Percentiles rank a stretch among this genome's conserved stretches.
Evolutionary conservation across 2,797 vertebrate species (phyloP).

Genomic region (Cryptoprocta ferox): DNA sequence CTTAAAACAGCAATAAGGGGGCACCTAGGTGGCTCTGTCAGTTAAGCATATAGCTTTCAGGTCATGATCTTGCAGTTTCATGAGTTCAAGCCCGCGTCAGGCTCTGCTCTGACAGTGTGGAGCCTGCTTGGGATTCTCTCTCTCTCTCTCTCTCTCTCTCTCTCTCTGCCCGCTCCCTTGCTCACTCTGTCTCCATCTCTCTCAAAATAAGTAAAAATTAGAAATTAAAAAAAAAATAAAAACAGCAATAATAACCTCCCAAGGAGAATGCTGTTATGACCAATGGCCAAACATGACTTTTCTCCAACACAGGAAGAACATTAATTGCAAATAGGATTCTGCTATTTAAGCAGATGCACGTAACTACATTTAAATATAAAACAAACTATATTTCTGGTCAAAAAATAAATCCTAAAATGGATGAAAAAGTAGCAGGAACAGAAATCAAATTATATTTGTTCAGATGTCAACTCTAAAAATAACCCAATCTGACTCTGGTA

Average conservation of each 20-base stretch:
- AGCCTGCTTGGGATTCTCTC: no score
- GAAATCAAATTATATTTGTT: slow-evolving; percentile 52
- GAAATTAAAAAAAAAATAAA: background rate
- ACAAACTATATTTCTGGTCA: slow-evolving; percentile 40
- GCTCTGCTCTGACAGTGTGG: no score
- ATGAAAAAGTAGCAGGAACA: background rate
- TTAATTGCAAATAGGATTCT: background rate
- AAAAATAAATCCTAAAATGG: slow-evolving; percentile 50
- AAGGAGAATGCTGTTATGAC: background rate
- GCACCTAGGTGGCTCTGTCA: no score
- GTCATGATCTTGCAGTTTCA: no score
- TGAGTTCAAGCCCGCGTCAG: no score
- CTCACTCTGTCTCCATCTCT: no score
- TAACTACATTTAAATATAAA: slow-evolving; percentile 31
- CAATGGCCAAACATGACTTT: background rate
- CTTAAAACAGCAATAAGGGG: background rate
- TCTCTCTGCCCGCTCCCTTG: no score
- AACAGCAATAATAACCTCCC: background rate
- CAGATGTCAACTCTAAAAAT: slow-evolving; percentile 3
- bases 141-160: no score
- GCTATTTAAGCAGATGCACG: background rate
- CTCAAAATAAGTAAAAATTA: no score
- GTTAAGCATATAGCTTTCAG: no score
- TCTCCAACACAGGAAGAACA: background rate
- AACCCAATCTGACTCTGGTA: background rate